A percentile compares a stretch with the other conserved stretches of the same genome.
These are phyloP conservation scores for Tuberolachnus salignus DNA, from an alignment of 2,888 invertebrate genomes.

Conservation along the genomic window DNA sequence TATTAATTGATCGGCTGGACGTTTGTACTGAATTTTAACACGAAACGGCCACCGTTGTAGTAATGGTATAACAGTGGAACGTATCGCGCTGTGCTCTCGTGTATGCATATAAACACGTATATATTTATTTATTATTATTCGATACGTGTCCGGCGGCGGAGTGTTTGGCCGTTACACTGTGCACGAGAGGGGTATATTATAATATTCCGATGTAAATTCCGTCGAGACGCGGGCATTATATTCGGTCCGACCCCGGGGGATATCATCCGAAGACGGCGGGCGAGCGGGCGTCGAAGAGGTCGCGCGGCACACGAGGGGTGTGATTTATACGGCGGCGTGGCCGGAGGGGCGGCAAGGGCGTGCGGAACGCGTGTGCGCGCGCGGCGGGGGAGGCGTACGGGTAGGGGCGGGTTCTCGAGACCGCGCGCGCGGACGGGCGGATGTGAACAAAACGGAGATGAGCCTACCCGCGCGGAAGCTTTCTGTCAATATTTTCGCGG, in stretches of 20 bases:
- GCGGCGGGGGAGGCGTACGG: background rate
- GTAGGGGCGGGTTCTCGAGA: background rate
- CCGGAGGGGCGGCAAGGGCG: too few relatives aligned
- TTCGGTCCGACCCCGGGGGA: background rate
- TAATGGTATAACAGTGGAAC: too few relatives aligned
- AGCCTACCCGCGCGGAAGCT: slow-evolving; percentile 41
- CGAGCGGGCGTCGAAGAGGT: background rate
- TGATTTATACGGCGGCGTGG: too few relatives aligned
- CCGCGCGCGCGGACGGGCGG: background rate
- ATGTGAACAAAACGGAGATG: slow-evolving; percentile 38
- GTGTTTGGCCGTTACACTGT: background rate
- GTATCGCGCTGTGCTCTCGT: too few relatives aligned
- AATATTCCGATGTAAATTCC: slow-evolving; percentile 43
- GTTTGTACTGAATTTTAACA: too few relatives aligned
- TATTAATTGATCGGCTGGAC: too few relatives aligned
- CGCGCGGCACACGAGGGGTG: background rate
- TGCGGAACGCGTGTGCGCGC: background rate
- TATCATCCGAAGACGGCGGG: background rate
- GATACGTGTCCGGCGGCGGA: slow-evolving; percentile 36
- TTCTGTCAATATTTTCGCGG: slow-evolving; percentile 43
- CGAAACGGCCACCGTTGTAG: too few relatives aligned
- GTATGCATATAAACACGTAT: too few relatives aligned
- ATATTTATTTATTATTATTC: slow-evolving; percentile 48
- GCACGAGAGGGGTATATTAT: background rate
- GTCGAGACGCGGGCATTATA: background rate